Evolutionary conservation across 2,113 vertebrate genomes (phyloP).

Genomic region (Chaetura pelagica): DNA sequence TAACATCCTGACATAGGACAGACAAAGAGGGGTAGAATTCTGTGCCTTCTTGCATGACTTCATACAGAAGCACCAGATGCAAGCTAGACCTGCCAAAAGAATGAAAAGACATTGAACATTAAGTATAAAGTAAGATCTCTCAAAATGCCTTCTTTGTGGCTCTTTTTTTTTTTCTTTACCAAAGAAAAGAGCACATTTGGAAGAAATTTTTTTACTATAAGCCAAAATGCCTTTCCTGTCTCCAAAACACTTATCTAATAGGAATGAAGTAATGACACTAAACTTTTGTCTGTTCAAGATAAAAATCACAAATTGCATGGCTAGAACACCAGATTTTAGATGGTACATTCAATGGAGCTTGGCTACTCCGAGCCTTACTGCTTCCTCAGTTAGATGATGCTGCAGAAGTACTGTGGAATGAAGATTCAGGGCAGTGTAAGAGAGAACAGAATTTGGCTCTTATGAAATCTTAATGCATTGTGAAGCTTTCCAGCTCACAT

Average conservation of each 20-base stretch:
- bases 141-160: neutral
- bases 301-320: neutral
- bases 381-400: neutral
- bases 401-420: neutral
- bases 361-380: neutral
- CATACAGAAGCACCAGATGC: neutral
- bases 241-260: slow-evolving; percentile 38
- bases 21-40: neutral
- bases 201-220: slow-evolving; percentile 1
- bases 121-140: neutral
- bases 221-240: neutral
- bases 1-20: neutral
- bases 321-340: neutral
- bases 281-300: slow-evolving; percentile 20
- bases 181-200: neutral
- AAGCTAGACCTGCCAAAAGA: neutral
- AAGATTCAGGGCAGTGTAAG: slow-evolving; percentile 1
- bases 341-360: neutral
- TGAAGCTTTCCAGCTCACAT: slow-evolving; percentile 50
- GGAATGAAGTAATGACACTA: slow-evolving; percentile 30
- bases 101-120: neutral
- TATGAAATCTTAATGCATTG: slow-evolving; percentile 57
- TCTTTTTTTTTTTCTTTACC: neutral
- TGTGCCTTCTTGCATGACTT: neutral
- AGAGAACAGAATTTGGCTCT: slow-evolving; percentile 54